These are phyloP conservation scores for Leptopilina myrica DNA, from an alignment of 2,888 invertebrate species.

Conservation along the genomic window DNA sequence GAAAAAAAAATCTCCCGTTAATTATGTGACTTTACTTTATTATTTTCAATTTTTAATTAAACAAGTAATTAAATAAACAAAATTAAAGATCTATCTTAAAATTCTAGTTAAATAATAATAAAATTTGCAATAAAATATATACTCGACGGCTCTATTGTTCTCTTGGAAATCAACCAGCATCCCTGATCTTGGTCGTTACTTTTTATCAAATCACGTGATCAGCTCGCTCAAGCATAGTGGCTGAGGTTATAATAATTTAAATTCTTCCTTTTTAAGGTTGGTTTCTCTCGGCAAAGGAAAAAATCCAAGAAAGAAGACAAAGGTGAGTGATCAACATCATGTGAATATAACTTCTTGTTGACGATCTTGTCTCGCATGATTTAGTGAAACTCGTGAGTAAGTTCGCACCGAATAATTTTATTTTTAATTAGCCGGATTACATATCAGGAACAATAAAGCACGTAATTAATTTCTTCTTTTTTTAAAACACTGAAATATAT, in stretches of 20 bases:
- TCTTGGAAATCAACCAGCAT: neutral
- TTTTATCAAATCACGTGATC: constrained; percentile 28
- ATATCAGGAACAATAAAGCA: neutral
- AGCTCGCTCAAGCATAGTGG: neutral
- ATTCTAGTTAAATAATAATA: neutral
- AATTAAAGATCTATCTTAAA: neutral
- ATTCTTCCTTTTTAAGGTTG: constrained; percentile 21
- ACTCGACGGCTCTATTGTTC: neutral
- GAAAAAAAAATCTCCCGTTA: too few species aligned
- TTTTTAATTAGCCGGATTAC: constrained; percentile 18
- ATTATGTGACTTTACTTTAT: too few species aligned
- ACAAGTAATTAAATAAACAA: neutral
- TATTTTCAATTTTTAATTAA: too few species aligned
- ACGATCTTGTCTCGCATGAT: constrained; percentile 22
- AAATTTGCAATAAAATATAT: neutral
- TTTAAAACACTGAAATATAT: neutral
- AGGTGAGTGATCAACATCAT: constrained; percentile 21
- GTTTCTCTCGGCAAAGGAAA: constrained; percentile 1
- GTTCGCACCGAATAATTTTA: constrained; percentile 26
- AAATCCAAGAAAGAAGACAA: neutral
- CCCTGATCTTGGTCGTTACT: neutral
- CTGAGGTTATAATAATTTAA: constrained; percentile 27
- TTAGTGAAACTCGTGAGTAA: constrained; percentile 1
- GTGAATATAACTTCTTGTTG: constrained; percentile 4
- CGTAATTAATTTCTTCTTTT: neutral